Conservation (phyloP, 2,797 vertebrate species). For the Manis pentadactyla region DNA sequence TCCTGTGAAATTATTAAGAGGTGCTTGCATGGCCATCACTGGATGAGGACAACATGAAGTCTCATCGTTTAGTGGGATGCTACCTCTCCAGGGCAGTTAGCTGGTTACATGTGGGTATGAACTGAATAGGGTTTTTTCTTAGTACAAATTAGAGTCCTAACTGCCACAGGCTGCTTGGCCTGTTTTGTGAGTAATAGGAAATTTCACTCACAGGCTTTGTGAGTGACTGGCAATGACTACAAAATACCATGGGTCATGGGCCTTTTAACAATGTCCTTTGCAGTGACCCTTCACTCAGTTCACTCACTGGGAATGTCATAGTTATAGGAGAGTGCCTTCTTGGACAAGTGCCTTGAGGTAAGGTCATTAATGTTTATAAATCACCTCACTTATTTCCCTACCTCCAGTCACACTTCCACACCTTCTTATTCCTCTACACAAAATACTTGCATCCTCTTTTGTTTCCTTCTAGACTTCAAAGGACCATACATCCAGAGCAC, state of each 20-base stretch:
- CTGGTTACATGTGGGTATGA: not conserved
- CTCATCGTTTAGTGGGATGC: not conserved
- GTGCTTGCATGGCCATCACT: fast-evolving
- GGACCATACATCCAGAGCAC: not conserved
- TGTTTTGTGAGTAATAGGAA: not conserved
- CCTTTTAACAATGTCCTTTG: not conserved
- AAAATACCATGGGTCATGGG: not conserved
- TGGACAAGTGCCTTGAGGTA: not conserved
- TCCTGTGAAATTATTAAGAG: not conserved
- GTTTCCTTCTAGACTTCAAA: conserved; percentile 40
- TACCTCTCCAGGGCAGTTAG: not conserved
- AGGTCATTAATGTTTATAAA: not conserved
- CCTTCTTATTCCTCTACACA: not conserved
- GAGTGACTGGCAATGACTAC: not conserved
- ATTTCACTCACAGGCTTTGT: not conserved
- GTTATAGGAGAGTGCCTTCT: not conserved
- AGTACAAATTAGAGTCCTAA: not conserved
- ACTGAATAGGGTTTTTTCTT: not conserved
- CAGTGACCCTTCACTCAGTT: not conserved
- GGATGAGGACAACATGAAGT: not conserved
- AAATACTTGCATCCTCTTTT: not conserved
- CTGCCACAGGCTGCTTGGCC: not conserved
- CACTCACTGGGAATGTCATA: not conserved
- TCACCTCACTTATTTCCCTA: not conserved
- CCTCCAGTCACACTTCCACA: not conserved